A percentile compares a stretch with the other conserved stretches of the same genome.
Conservation (phyloP, 2,797 vertebrate species). For the Melanotaenia trifasciata region DNA sequence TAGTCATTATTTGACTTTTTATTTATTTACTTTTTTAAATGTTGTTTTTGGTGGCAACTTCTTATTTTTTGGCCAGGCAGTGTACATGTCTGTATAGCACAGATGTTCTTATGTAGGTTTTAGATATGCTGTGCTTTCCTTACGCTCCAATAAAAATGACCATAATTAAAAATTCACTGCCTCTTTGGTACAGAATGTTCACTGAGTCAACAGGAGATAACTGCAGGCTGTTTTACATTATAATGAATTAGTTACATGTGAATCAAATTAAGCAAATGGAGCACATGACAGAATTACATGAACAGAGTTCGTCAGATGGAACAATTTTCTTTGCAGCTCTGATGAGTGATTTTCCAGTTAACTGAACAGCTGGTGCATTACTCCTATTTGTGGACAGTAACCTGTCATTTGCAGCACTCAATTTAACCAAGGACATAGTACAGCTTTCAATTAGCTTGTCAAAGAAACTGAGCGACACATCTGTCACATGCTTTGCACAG, state of each 20-base stretch:
- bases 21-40: too few relatives aligned
- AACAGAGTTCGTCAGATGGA: constrained; percentile 52
- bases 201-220: constrained; percentile 59
- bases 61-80: too few relatives aligned
- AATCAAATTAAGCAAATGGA: constrained; percentile 75
- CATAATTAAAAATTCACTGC: constrained; percentile 39
- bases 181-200: constrained; percentile 39
- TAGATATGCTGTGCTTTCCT: constrained; percentile 4
- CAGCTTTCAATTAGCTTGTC: constrained; percentile 80
- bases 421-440: constrained; percentile 63
- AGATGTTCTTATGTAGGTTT: constrained; percentile 13
- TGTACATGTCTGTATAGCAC: constrained; percentile 5
- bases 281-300: constrained; percentile 66
- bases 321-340: constrained; percentile 64
- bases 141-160: constrained; percentile 35
- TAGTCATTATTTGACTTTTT: too few relatives aligned
- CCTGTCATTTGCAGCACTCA: constrained; percentile 74
- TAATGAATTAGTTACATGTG: constrained; percentile 67
- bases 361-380: constrained; percentile 61
- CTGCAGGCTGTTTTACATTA: constrained; percentile 62
- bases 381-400: constrained; percentile 68
- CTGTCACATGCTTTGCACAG: constrained; percentile 54
- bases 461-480: constrained; percentile 70
- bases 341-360: constrained; percentile 72
- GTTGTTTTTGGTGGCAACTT: too few relatives aligned